Evolutionary conservation across 2,113 vertebrate genomes (phyloP).

Genomic region (Sitta europaea): DNA sequence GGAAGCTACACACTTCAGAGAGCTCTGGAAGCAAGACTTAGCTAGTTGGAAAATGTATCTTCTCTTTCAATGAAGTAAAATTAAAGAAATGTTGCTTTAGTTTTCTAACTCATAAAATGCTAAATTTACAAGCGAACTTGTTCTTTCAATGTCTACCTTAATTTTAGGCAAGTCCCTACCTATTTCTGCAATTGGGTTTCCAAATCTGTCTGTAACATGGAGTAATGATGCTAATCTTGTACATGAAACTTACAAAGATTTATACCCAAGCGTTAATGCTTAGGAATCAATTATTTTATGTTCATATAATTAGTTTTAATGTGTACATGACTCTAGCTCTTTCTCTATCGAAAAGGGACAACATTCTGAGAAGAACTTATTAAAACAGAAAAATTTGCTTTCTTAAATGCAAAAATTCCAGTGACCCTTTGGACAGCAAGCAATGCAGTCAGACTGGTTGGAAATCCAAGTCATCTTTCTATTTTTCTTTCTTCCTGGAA

Average conservation of each 20-base stretch:
- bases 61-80: background rate
- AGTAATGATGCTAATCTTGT: background rate
- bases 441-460: background rate
- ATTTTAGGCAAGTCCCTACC: background rate
- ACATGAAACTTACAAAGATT: background rate
- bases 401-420: background rate
- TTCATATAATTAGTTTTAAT: background rate
- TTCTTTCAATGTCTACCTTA: background rate
- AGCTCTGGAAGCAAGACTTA: background rate
- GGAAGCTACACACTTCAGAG: background rate
- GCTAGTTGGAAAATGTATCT: background rate
- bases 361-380: background rate
- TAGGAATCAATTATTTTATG: background rate
- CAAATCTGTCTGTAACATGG: background rate
- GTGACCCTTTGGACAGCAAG: background rate
- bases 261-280: background rate
- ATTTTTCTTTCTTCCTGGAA: background rate
- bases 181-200: rapidly evolving
- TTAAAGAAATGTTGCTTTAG: background rate
- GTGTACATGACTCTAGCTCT: background rate
- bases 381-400: background rate
- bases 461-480: background rate
- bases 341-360: background rate
- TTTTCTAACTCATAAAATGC: background rate
- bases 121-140: background rate